Evolutionary conservation across 2,113 vertebrate genomes (phyloP).

Genomic region (Miniopterus natalensis): DNA sequence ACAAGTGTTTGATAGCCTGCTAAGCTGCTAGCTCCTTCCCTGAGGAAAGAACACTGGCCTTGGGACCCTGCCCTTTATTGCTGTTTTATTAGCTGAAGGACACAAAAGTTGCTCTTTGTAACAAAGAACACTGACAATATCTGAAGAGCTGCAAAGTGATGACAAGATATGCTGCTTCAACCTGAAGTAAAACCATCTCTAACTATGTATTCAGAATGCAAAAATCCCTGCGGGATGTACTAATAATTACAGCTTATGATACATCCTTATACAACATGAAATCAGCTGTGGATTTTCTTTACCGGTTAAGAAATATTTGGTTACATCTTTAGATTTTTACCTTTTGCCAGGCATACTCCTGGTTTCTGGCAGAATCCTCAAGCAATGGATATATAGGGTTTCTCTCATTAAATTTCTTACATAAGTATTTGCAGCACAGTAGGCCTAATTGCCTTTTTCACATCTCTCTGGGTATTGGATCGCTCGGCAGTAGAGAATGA

Average conservation of each 20-base stretch:
- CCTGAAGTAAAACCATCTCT: conserved; percentile 34
- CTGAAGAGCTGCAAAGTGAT: conserved; percentile 45
- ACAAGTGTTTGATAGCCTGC: conserved; percentile 54
- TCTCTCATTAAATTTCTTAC: background rate
- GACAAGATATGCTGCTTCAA: conserved; percentile 50
- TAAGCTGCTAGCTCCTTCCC: conserved; percentile 50
- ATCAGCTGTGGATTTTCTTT: conserved; percentile 10
- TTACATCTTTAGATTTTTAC: background rate
- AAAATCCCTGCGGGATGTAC: conserved; percentile 4
- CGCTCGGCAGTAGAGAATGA: background rate
- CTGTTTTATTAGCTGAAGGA: conserved; percentile 52
- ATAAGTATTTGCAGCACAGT: background rate
- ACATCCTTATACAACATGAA: conserved; percentile 16
- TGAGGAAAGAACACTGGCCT: conserved; percentile 54
- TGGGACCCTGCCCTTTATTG: conserved; percentile 42
- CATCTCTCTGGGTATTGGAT: background rate
- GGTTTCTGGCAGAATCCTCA: background rate
- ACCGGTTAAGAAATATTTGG: conserved; percentile 38
- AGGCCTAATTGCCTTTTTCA: background rate
- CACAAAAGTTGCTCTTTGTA: background rate
- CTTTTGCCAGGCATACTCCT: background rate
- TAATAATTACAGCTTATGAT: conserved; percentile 46
- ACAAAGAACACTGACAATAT: conserved; percentile 39
- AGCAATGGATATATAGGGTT: background rate
- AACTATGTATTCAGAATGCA: conserved; percentile 38